Conservation (phyloP, 1,140 invertebrate genomes). For the Drosophila santomea region DNA sequence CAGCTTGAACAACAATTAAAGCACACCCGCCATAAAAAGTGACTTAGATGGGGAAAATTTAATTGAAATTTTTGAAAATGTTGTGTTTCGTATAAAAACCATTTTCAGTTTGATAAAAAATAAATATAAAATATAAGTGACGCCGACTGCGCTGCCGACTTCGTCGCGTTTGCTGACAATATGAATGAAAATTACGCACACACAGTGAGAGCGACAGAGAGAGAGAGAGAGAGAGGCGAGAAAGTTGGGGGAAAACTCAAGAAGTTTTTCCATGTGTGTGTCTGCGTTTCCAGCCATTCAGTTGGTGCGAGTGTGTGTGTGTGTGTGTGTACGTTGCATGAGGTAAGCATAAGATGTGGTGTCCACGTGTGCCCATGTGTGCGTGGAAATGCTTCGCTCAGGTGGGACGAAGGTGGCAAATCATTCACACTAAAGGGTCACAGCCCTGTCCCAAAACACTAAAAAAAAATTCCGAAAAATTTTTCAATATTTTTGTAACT, state of each 20-base stretch:
- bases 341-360: conserved; percentile 72
- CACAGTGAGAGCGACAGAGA: conserved; percentile 27
- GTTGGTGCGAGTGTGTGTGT: conserved; percentile 35
- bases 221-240: background rate
- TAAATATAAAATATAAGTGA: conserved; percentile 4
- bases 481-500: background rate
- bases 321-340: conserved; percentile 67
- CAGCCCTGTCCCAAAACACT: background rate
- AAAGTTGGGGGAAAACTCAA: conserved; percentile 48
- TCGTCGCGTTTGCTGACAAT: conserved; percentile 68
- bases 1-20: conserved; percentile 4
- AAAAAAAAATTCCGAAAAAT: background rate
- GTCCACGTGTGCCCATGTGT: conserved; percentile 41
- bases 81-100: background rate
- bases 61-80: no score
- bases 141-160: conserved; percentile 22
- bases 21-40: background rate
- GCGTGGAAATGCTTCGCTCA: conserved; percentile 28
- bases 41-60: no score
- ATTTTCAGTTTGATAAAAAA: conserved; percentile 1
- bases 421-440: conserved; percentile 34
- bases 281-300: conserved; percentile 31
- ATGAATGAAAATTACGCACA: conserved; percentile 79
- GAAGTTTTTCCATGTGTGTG: conserved; percentile 52
- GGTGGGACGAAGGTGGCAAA: conserved; percentile 35